These are phyloP conservation scores for Salpingus planirostris DNA, from an alignment of 2,888 invertebrate genomes.

Conservation along the genomic window DNA sequence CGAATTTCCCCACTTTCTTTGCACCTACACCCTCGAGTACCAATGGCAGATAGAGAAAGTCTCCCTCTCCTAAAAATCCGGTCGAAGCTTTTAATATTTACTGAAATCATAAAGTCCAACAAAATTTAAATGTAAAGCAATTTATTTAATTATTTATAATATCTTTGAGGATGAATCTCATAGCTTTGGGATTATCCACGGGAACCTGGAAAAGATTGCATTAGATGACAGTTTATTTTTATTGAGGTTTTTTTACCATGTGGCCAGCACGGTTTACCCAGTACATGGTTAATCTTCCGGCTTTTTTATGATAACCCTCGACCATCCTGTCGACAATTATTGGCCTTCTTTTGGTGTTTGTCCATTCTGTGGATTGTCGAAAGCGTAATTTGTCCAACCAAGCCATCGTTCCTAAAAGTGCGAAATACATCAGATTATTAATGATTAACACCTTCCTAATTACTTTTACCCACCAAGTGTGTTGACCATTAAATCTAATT, in stretches of 20 bases:
- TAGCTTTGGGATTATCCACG: conserved; percentile 8
- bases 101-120: too few relatives aligned
- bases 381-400: conserved; percentile 61
- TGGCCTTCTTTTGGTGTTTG: conserved; percentile 44
- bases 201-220: conserved; percentile 4
- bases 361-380: conserved; percentile 49
- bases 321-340: conserved; percentile 53
- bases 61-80: too few relatives aligned
- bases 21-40: too few relatives aligned
- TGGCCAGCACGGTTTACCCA: conserved; percentile 75
- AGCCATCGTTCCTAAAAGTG: conserved; percentile 23
- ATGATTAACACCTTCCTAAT: too few relatives aligned
- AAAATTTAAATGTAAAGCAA: too few relatives aligned
- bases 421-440: background rate
- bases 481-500: conserved; percentile 76
- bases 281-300: conserved; percentile 62
- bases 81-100: too few relatives aligned
- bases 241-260: conserved; percentile 48
- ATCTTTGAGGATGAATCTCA: conserved; percentile 9
- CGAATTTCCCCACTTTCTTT: too few relatives aligned
- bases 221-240: background rate
- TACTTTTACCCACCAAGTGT: conserved; percentile 46
- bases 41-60: too few relatives aligned
- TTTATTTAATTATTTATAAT: too few relatives aligned
- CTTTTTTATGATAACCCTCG: conserved; percentile 64